Evolutionary conservation across 30 jellyfish, hydroid and myxozoan genomes (phyloP).

Genomic region (Hydractinia symbiolongicarpus): DNA sequence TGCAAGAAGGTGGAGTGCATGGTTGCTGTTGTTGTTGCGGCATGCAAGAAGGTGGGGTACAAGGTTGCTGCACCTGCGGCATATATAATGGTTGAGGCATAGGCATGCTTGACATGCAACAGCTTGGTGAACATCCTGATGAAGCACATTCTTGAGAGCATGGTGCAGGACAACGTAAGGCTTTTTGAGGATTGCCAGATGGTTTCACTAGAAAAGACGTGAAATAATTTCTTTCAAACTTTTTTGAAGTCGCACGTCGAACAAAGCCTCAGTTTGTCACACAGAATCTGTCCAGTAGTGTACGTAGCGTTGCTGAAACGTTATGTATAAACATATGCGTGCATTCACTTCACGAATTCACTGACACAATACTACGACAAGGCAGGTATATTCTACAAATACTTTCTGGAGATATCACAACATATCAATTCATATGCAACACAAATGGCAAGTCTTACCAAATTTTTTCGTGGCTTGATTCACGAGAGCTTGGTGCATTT

Average conservation of each 20-base stretch:
- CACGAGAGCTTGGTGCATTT: slow-evolving; percentile 41
- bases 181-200: background rate
- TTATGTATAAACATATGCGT: too few species aligned
- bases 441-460: background rate
- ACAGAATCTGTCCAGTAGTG: too few species aligned
- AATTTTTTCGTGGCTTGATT: slow-evolving; percentile 2
- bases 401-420: too few species aligned
- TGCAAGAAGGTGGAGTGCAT: slow-evolving; percentile 19
- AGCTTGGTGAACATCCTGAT: slow-evolving; percentile 45
- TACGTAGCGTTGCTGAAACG: too few species aligned
- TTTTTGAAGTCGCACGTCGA: too few species aligned
- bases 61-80: background rate
- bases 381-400: too few species aligned
- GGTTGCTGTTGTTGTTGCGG: slow-evolving; percentile 18
- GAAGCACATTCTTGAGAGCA: slow-evolving; percentile 36
- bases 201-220: too few species aligned
- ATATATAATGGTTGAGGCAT: slow-evolving; percentile 25
- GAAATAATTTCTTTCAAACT: too few species aligned
- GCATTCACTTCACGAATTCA: too few species aligned
- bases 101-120: slow-evolving; percentile 41
- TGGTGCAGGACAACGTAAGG: slow-evolving; percentile 32
- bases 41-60: slow-evolving; percentile 15
- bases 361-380: too few species aligned
- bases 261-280: too few species aligned
- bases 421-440: too few species aligned